Evolutionary conservation across 2,888 invertebrate genomes (phyloP).

Genomic region (Pteria penguin): DNA sequence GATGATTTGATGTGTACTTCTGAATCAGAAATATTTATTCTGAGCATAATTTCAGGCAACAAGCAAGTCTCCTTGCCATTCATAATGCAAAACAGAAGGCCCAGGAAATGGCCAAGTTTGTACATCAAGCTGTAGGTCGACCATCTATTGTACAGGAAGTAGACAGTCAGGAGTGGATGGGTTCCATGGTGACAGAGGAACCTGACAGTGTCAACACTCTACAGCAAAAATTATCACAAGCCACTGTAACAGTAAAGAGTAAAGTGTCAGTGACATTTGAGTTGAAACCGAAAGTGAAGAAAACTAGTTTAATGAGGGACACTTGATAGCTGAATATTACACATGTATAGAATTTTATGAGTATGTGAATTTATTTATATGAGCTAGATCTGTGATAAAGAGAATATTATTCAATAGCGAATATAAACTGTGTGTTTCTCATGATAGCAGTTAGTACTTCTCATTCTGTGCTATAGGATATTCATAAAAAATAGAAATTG

Average conservation of each 20-base stretch:
- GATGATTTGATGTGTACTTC: too few relatives aligned
- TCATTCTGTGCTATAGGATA: too few relatives aligned
- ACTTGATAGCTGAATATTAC: too few relatives aligned
- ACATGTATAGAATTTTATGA: too few relatives aligned
- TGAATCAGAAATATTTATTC: too few relatives aligned
- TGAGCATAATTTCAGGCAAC: constrained; percentile 70
- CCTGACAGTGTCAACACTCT: constrained; percentile 61
- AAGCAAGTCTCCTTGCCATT: constrained; percentile 73
- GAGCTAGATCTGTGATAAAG: too few relatives aligned
- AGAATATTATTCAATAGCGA: too few relatives aligned
- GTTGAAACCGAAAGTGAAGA: constrained; percentile 70
- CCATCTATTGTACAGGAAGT: constrained; percentile 71
- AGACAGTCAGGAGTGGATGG: constrained; percentile 69
- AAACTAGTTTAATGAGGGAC: constrained; percentile 6
- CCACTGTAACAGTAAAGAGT: constrained; percentile 69
- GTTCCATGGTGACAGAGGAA: constrained; percentile 53
- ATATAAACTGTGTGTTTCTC: too few relatives aligned
- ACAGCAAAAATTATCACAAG: constrained; percentile 67
- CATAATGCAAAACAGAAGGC: constrained; percentile 77
- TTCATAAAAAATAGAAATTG: too few relatives aligned
- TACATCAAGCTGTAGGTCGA: constrained; percentile 70
- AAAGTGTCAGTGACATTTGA: constrained; percentile 74
- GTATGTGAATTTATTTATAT: too few relatives aligned
- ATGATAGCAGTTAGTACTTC: too few relatives aligned
- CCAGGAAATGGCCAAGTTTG: constrained; percentile 73